phyloP scores from a whole-genome alignment of 2,888 invertebrate species.

The Allacma fusca region DNA sequence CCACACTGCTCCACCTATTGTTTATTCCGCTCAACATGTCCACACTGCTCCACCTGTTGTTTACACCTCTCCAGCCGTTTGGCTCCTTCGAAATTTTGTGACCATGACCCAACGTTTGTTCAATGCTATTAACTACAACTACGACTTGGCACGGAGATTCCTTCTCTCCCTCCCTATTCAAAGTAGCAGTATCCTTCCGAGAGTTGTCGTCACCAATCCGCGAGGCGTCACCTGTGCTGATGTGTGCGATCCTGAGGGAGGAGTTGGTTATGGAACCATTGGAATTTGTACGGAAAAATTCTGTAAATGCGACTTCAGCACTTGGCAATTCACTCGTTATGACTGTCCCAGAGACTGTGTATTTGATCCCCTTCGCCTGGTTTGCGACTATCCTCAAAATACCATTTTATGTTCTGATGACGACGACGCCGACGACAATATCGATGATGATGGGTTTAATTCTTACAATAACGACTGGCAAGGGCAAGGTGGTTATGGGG shows the following conservation, averaged over 20 bases:
- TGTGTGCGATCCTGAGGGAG: background rate
- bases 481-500: background rate
- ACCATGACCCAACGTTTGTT: no score
- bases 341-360: background rate
- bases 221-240: background rate
- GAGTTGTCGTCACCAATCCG: background rate
- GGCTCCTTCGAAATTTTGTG: no score
- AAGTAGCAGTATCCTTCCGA: no score
- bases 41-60: no score
- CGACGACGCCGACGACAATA: background rate
- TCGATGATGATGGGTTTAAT: no score
- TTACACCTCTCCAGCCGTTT: no score
- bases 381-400: slow-evolving; percentile 2
- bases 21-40: no score
- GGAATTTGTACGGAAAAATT: slow-evolving; percentile 12
- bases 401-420: slow-evolving; percentile 11
- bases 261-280: background rate
- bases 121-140: no score
- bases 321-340: background rate
- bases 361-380: background rate
- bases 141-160: no score
- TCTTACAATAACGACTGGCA: no score
- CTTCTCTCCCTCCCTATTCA: no score
- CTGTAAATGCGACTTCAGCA: background rate
- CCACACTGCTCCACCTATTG: no score